phyloP scores from a whole-genome alignment of 2,797 vertebrate species.

The Mionectes olivaceus region DNA sequence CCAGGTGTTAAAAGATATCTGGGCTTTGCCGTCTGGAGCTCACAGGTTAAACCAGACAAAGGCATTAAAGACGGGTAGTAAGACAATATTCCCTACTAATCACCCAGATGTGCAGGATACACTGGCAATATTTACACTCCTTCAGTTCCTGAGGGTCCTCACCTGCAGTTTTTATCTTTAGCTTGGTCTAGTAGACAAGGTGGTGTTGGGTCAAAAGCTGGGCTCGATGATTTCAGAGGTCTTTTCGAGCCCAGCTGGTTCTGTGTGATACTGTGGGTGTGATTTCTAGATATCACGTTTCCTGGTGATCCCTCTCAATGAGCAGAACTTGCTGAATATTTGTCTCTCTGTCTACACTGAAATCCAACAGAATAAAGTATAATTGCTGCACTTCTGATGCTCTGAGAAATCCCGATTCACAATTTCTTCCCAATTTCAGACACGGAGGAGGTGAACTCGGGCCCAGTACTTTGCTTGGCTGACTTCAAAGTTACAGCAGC shows the following conservation, averaged over 20 bases:
- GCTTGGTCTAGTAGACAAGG: background rate
- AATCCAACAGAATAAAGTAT: background rate
- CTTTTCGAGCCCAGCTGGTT: no score
- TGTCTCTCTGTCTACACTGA: background rate
- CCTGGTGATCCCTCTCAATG: background rate
- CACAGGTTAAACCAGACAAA: background rate
- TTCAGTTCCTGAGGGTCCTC: background rate
- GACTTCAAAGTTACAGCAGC: background rate
- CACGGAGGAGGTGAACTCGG: background rate
- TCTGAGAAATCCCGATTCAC: background rate
- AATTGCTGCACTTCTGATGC: background rate
- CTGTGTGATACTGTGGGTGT: no score
- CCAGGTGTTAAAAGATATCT: background rate
- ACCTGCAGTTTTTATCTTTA: background rate
- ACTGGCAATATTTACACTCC: background rate
- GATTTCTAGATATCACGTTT: background rate
- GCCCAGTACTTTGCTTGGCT: background rate
- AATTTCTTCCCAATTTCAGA: background rate
- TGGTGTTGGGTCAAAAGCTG: no score
- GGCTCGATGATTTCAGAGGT: no score
- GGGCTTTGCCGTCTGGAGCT: background rate
- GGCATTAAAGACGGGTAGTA: background rate
- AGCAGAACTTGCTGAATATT: background rate
- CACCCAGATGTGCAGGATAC: background rate
- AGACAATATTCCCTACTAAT: background rate